These are phyloP conservation scores for Myripristis jacobus DNA, from an alignment of 2,797 vertebrate species.

Conservation along the genomic window DNA sequence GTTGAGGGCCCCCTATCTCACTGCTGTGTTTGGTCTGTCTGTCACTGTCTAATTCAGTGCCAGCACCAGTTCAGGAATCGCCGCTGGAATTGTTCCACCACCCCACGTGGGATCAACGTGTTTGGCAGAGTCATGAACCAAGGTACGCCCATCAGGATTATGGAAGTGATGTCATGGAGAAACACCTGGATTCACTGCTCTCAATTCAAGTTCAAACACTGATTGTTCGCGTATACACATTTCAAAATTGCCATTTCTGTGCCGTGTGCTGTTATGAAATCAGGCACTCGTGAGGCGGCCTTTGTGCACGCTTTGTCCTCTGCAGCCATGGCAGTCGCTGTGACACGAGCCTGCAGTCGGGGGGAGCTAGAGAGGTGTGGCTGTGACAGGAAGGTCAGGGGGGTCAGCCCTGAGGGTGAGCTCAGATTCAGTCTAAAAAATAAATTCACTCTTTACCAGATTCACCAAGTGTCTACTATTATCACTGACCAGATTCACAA, in stretches of 20 bases:
- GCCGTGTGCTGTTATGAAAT: slow-evolving; percentile 15
- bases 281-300: slow-evolving; percentile 83
- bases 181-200: slow-evolving; percentile 3
- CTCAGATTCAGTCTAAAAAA: slow-evolving; percentile 11
- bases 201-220: neutral
- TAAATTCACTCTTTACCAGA: neutral
- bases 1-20: slow-evolving; percentile 1
- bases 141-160: slow-evolving; percentile 65
- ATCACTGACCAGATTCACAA: too few species aligned
- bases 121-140: slow-evolving; percentile 85
- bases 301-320: slow-evolving; percentile 84
- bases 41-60: slow-evolving; percentile 71
- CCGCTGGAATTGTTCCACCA: slow-evolving; percentile 87
- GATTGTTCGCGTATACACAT: too few species aligned
- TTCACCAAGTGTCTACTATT: too few species aligned
- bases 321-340: slow-evolving; percentile 81
- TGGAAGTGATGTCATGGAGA: neutral
- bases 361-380: slow-evolving; percentile 87
- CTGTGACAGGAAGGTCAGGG: slow-evolving; percentile 84
- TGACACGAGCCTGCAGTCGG: slow-evolving; percentile 84
- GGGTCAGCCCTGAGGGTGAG: slow-evolving; percentile 87
- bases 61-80: slow-evolving; percentile 86
- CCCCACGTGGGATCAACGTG: slow-evolving; percentile 85
- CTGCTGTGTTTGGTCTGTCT: slow-evolving; percentile 13
- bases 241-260: neutral